Evolutionary conservation across 92 coral and sea anemone genomes (phyloP), one percentile per base, ranked within the genome.

Genomic region (Porites rus): DNA sequence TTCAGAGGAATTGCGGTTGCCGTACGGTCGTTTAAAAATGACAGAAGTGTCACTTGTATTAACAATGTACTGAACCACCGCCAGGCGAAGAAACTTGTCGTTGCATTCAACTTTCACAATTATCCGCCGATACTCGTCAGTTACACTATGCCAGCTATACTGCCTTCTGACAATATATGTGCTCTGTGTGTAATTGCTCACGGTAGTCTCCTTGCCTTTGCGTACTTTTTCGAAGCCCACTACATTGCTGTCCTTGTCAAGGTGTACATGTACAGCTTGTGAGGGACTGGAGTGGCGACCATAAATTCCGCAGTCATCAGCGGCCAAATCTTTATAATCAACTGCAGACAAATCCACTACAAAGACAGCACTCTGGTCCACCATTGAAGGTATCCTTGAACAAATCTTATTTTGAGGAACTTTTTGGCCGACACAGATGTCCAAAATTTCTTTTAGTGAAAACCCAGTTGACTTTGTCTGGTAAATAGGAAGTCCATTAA

Each of bases 211-310:
- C 58, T 54, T n/a, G 1, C 73, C 38, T 51, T 54, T 79, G 24
- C 84, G 63, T 28, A 46, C 67, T 24, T 56, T 79, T 11, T 79
- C 16, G 43, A 43, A 25, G 10, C 61, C 74, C 74, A 79, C 1
- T 38, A 79, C 84, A 28, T 79, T 79, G 54, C 38, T 17, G 74
- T 60, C 74, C 72, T 58, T 50, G 63, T 65, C 84, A 43, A 74
- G 81, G 62, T 73, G 59, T 24, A 84, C 90, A 54, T 84, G 46
- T 7, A 74, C 89, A 11, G 46, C 70, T 58, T 70, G 90, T 24
- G 88, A 88, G 3, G 94, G 94, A 74, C 89, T 82, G 3, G 92
- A 89, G 75, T 89, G 95, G 66, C 72, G 61, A 4, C 95, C 90
- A 72, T 92, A 92, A 56, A 85, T 52, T 14, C 90, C 92, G 62